Conservation (phyloP, 2,797 vertebrate species). For the Gymnothorax reevesii region DNA sequence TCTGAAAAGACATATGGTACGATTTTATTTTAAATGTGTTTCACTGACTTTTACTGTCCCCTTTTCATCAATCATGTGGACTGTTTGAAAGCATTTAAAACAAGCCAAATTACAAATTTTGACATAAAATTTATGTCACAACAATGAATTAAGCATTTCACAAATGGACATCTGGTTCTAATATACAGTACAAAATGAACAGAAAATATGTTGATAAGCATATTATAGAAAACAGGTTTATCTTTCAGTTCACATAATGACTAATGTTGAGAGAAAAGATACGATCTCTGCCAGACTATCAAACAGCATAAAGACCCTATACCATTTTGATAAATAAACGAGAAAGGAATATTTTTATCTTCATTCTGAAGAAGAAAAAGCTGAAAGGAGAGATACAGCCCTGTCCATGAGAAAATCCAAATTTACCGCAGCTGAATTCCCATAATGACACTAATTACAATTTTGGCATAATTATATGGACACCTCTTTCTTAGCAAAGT, state of each 20-base stretch:
- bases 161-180: not conserved
- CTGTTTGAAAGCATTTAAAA: not conserved
- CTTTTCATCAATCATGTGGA: not conserved
- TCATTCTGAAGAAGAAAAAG: constrained; percentile 8
- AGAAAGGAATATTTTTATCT: not conserved
- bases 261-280: not conserved
- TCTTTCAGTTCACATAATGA: not conserved
- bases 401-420: not conserved
- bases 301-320: no score
- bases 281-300: no score
- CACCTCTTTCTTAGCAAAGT: not conserved
- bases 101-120: not conserved
- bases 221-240: not conserved
- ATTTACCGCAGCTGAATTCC: constrained; percentile 10
- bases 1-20: not conserved
- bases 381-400: constrained; percentile 2
- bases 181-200: not conserved
- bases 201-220: not conserved
- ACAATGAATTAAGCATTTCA: not conserved
- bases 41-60: not conserved
- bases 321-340: no score
- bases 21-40: not conserved
- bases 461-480: constrained; percentile 34
- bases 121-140: not conserved
- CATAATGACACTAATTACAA: constrained; percentile 30